Evolutionary conservation across 2,113 vertebrate genomes (phyloP).

Genomic region (Brachypodius melanocephalos): DNA sequence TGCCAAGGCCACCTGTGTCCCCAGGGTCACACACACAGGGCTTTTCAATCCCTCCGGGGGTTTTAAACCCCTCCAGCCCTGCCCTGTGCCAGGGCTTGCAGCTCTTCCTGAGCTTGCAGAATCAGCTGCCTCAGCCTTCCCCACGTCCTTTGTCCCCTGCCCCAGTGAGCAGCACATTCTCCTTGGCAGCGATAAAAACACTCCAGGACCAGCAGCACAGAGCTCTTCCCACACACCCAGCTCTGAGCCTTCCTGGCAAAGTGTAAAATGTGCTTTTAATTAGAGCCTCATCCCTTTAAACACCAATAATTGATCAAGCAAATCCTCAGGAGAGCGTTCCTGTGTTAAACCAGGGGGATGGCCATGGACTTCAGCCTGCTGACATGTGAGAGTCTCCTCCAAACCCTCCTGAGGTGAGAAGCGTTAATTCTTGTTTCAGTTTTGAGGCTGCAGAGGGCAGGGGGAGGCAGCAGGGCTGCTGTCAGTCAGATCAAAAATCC

Average conservation of each 20-base stretch:
- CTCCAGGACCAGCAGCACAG: accelerated
- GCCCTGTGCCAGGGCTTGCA: neutral
- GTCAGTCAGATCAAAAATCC: neutral
- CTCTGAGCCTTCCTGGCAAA: neutral
- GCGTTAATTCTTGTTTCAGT: neutral
- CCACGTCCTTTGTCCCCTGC: neutral
- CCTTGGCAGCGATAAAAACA: neutral
- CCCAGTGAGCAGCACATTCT: neutral
- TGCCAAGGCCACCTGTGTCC: no score
- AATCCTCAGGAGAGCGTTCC: neutral
- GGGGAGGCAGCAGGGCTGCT: neutral
- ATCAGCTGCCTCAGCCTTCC: accelerated
- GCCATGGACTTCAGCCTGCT: accelerated
- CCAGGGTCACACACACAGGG: neutral
- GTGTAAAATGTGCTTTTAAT: neutral
- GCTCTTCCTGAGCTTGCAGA: neutral
- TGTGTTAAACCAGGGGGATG: neutral
- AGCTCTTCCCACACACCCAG: neutral
- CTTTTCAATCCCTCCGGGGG: neutral
- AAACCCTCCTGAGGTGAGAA: neutral
- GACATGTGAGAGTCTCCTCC: neutral
- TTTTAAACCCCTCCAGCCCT: neutral
- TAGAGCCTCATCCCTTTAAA: neutral
- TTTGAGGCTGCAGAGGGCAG: neutral
- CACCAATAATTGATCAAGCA: neutral